Conservation (phyloP, 2,797 vertebrate genomes). For the Smutsia gigantea region DNA sequence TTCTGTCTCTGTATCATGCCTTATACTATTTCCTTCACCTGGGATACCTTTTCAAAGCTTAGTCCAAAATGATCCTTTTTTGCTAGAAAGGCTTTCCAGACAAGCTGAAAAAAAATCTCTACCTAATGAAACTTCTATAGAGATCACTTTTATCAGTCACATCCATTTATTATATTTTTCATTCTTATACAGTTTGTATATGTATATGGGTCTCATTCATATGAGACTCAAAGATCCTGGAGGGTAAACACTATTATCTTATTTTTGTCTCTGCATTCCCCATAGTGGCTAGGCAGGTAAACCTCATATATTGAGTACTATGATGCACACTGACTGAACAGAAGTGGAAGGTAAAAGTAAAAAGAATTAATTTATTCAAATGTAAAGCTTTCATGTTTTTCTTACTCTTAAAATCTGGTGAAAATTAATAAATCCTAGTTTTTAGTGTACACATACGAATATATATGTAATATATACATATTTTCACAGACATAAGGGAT, state of each 20-base stretch:
- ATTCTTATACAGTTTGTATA: not conserved
- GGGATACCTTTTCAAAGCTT: not conserved
- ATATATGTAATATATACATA: not conserved
- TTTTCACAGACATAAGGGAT: not conserved
- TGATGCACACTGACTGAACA: not conserved
- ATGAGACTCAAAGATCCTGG: not conserved
- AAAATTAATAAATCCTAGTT: conserved; percentile 15
- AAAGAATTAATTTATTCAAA: conserved; percentile 43
- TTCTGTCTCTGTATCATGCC: not conserved
- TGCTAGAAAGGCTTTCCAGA: not conserved
- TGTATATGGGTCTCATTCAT: not conserved
- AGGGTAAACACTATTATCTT: not conserved
- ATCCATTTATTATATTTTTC: not conserved
- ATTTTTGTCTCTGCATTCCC: not conserved
- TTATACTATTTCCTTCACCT: not conserved
- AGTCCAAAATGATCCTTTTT: not conserved
- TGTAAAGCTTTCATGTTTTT: not conserved
- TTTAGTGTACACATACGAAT: not conserved
- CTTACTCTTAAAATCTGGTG: not conserved
- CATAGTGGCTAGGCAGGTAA: not conserved
- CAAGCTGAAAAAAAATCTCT: not conserved
- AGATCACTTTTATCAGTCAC: not conserved
- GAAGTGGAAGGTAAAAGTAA: not conserved
- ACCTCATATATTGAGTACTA: not conserved
- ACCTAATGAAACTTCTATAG: not conserved